Evolutionary conservation across 2,888 invertebrate genomes (phyloP).

Genomic region (Crossocerus cetratus): DNA sequence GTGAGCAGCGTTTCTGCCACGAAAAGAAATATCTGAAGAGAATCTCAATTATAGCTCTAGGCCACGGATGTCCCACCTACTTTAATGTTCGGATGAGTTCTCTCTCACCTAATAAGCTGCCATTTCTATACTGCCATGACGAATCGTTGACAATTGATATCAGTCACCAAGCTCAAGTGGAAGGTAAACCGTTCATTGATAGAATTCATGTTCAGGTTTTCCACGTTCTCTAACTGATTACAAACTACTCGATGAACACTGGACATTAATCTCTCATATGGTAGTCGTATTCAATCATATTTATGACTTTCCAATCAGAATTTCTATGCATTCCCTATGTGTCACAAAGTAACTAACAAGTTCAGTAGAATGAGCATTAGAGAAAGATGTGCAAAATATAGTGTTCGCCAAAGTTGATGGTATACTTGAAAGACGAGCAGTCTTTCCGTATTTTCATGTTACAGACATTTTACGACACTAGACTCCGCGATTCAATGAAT

Average conservation of each 20-base stretch:
- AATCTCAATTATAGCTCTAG: slow-evolving; percentile 42
- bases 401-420: slow-evolving; percentile 24
- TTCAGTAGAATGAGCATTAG: slow-evolving; percentile 26
- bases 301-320: slow-evolving; percentile 20
- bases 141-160: slow-evolving; percentile 63
- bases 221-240: slow-evolving; percentile 30
- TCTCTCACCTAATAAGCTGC: slow-evolving; percentile 71
- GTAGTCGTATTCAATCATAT: slow-evolving; percentile 12
- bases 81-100: slow-evolving; percentile 52
- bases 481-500: slow-evolving; percentile 20
- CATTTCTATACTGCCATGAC: slow-evolving; percentile 76
- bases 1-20: slow-evolving; percentile 28
- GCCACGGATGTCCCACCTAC: slow-evolving; percentile 37
- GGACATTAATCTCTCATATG: background rate
- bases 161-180: slow-evolving; percentile 51
- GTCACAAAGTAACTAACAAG: slow-evolving; percentile 27
- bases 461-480: slow-evolving; percentile 23
- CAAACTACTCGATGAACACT: slow-evolving; percentile 20
- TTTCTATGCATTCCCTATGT: slow-evolving; percentile 46
- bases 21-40: slow-evolving; percentile 23
- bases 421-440: slow-evolving; percentile 20
- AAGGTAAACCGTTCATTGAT: slow-evolving; percentile 31
- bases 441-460: slow-evolving; percentile 26
- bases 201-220: slow-evolving; percentile 23
- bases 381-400: slow-evolving; percentile 15